Evolutionary conservation across 2,113 vertebrate species (phyloP), one percentile per base, ranked within the genome.

Genomic region (Steatornis caripensis): DNA sequence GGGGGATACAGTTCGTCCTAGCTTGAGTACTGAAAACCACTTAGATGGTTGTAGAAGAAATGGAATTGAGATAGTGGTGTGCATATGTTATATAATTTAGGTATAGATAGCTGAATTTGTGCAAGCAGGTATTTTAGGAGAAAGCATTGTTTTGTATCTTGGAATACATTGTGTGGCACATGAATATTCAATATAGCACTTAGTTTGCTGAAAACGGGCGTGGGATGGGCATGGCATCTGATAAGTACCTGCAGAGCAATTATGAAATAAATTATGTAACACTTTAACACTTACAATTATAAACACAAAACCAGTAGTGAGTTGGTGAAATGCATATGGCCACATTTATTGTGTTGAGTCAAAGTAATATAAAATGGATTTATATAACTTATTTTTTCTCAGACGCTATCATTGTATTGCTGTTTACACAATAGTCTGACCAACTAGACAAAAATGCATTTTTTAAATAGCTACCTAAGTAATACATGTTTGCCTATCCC

Each of bases 171-270:
- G 9, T 87, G 30, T 91, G 29, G 26, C 16, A 37, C 15, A 32
- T 45, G 16, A 87, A 84, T 77, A 90, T 90, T 93, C 61, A 79
- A 4, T 82, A 58, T 51, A 80, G 26, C 26, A 41, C 34, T 85
- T 92, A 87, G 46, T 71, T 89, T 89, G 54, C 45, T 94, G 51
- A 86, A 78, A 90, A n/a, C n/a, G n/a, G n/a, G n/a, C n/a, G n/a
- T n/a, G n/a, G n/a, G n/a, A 37, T 60, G 57, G 49, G 1, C 36
- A 32, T 45, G n/a, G n/a, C n/a, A n/a, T n/a, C 55, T 70, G 36
- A 43, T 81, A 18, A 82, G 75, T 75, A 85, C 6, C 17, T 90
- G 55, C 57, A 66, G 12, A 84, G 4, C 43, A 43, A 68, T 92
- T 83, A 71, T 87, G 41, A 95, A 78, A 89, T 89, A 65, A 87